Conservation (phyloP, 1,140 invertebrate species). For the Drosophila nasuta region DNA sequence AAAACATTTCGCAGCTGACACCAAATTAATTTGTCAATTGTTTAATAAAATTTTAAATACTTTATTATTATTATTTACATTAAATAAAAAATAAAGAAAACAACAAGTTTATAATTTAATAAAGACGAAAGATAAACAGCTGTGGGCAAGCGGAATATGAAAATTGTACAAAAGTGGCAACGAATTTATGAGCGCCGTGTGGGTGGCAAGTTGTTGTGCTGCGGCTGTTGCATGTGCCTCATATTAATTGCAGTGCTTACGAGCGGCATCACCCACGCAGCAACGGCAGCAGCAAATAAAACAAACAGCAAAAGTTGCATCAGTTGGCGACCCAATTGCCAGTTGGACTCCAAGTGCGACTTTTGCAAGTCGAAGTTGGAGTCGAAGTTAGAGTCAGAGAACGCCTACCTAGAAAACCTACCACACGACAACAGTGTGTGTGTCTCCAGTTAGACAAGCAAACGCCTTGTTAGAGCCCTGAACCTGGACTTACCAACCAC, state of each 20-base stretch:
- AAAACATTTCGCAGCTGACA: slow-evolving; percentile 3
- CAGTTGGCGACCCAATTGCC: slow-evolving; percentile 53
- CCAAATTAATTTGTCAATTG: background rate
- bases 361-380: background rate
- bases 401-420: slow-evolving; percentile 55
- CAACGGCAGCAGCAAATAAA: slow-evolving; percentile 48
- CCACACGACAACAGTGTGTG: slow-evolving; percentile 16
- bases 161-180: slow-evolving; percentile 25
- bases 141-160: slow-evolving; percentile 4
- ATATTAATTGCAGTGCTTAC: slow-evolving; percentile 76
- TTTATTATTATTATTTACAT: background rate
- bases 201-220: slow-evolving; percentile 37
- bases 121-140: background rate
- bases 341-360: background rate
- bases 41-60: background rate
- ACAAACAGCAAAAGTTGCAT: slow-evolving; percentile 65
- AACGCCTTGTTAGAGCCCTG: slow-evolving; percentile 50
- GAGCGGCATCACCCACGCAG: slow-evolving; percentile 57
- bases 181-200: slow-evolving; percentile 24
- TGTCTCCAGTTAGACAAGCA: slow-evolving; percentile 60
- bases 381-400: slow-evolving; percentile 5
- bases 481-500: slow-evolving; percentile 22
- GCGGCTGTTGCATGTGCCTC: slow-evolving; percentile 57
- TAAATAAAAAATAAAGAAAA: background rate
- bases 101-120: background rate